Conservation (phyloP, 2,113 vertebrate species). For the Mionectes macconnelli region DNA sequence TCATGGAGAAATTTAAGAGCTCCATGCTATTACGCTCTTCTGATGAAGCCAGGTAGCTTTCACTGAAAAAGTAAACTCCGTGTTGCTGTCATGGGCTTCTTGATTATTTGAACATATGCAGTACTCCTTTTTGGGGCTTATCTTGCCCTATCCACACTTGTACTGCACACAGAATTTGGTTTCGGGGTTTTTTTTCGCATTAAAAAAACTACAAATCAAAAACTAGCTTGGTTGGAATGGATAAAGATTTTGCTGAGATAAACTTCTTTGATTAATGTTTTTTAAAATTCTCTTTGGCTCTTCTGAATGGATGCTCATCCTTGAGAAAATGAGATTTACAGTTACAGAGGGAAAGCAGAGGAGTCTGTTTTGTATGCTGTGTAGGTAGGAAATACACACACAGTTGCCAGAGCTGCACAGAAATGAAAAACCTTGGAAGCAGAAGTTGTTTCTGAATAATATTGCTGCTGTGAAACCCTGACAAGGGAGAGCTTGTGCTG, state of each 20-base stretch:
- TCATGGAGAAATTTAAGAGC: slow-evolving; percentile 11
- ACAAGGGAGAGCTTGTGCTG: background rate
- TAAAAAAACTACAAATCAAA: background rate
- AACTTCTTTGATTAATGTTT: background rate
- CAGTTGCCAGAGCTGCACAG: background rate
- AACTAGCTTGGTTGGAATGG: background rate
- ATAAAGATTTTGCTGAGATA: background rate
- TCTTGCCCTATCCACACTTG: background rate
- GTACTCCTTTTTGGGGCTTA: background rate
- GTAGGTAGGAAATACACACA: background rate
- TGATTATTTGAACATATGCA: background rate
- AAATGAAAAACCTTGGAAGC: background rate
- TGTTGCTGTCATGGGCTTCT: background rate
- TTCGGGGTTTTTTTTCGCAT: background rate
- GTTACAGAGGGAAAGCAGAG: background rate
- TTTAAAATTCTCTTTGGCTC: background rate
- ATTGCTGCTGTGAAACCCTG: background rate
- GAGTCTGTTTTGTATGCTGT: background rate
- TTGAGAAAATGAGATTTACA: background rate
- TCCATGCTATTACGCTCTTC: background rate
- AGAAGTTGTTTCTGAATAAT: background rate
- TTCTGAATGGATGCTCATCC: background rate
- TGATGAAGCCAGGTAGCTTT: background rate
- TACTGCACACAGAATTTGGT: background rate
- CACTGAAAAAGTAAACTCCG: background rate